Percentiles rank a stretch among this genome's conserved stretches.
Conservation (phyloP, 2,113 vertebrate species). For the Pedionomus torquatus region DNA sequence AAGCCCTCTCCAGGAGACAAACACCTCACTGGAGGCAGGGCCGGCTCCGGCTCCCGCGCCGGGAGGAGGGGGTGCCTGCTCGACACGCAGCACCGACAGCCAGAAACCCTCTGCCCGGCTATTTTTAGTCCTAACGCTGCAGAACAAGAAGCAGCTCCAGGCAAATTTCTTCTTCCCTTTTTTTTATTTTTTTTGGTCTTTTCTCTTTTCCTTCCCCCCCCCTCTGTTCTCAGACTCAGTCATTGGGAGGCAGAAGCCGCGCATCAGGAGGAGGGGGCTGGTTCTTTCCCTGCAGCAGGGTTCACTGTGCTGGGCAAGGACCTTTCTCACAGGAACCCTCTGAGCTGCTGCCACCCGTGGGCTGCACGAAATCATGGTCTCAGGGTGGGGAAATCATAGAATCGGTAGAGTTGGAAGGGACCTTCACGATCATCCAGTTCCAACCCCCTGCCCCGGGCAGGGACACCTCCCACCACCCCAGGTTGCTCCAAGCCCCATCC, state of each 20-base stretch:
- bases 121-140: conserved; percentile 19
- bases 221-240: background rate
- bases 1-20: background rate
- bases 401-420: no score
- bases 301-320: background rate
- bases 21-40: background rate
- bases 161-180: background rate
- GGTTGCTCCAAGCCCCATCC: no score
- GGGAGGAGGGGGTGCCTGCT: background rate
- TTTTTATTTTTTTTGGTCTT: background rate
- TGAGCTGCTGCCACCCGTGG: rapidly evolving
- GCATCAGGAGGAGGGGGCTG: background rate
- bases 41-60: background rate
- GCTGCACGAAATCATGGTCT: rapidly evolving
- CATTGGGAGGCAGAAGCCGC: background rate
- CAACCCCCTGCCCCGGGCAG: no score
- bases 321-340: rapidly evolving
- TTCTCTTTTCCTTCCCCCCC: no score
- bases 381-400: background rate
- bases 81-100: background rate
- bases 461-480: no score
- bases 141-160: conserved; percentile 52
- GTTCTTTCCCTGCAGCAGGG: background rate
- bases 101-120: conserved; percentile 12
- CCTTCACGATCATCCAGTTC: no score